Evolutionary conservation across 2,113 vertebrate species (phyloP).

Genomic region (Anseranas semipalmata): DNA sequence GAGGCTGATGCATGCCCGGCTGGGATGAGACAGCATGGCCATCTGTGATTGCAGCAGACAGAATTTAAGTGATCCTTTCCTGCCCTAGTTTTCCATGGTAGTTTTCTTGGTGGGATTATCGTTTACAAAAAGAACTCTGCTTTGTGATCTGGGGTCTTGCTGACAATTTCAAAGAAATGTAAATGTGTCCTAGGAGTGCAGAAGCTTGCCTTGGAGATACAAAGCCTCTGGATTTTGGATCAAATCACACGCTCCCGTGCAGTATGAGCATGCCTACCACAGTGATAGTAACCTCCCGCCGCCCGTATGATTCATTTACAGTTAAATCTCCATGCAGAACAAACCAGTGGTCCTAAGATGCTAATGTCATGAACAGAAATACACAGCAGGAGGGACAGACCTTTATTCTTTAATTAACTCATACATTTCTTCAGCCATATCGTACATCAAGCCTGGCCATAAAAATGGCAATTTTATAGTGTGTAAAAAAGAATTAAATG

Average conservation of each 20-base stretch:
- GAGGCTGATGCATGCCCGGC: not conserved
- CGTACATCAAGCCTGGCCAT: constrained; percentile 27
- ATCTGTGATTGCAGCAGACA: not conserved
- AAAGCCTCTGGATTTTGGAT: not conserved
- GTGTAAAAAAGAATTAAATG: constrained; percentile 28
- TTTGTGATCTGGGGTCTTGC: not conserved
- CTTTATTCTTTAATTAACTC: constrained; percentile 58
- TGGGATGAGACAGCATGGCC: not conserved
- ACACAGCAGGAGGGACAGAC: not conserved
- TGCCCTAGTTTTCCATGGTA: not conserved
- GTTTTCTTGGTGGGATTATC: not conserved
- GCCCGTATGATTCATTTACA: not conserved
- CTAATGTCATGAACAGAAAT: not conserved
- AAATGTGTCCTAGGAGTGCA: not conserved
- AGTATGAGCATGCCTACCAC: rapidly evolving
- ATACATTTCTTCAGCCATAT: not conserved
- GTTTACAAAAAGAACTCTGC: not conserved
- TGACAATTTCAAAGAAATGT: not conserved
- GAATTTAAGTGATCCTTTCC: not conserved
- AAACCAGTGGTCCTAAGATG: not conserved
- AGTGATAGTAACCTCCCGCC: not conserved
- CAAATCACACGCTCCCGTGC: not conserved
- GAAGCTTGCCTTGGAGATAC: not conserved
- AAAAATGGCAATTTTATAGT: constrained; percentile 51
- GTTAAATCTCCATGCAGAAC: not conserved